Conservation (phyloP, 2,888 invertebrate species). For the Pollenia labialis region DNA sequence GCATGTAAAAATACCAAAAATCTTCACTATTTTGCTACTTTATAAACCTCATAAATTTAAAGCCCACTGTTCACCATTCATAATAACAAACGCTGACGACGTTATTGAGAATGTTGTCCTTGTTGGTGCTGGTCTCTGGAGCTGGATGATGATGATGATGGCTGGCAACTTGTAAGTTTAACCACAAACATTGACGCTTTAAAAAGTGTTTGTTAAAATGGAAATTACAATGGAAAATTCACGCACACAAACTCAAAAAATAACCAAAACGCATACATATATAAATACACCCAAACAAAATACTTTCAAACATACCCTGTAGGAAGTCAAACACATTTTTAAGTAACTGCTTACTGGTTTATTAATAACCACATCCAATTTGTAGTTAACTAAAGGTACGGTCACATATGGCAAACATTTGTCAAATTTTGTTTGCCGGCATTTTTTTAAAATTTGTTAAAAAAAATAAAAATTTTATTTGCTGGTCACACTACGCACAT, state of each 20-base stretch:
- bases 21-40: background rate
- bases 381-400: no score
- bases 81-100: slow-evolving; percentile 52
- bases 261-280: slow-evolving; percentile 42
- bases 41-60: background rate
- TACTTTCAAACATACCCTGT: background rate
- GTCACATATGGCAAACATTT: no score
- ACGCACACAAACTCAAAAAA: slow-evolving; percentile 43
- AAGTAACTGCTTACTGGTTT: no score
- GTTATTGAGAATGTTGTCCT: slow-evolving; percentile 46
- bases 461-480: no score
- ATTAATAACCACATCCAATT: no score
- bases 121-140: slow-evolving; percentile 27
- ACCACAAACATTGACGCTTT: slow-evolving; percentile 69
- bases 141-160: slow-evolving; percentile 37
- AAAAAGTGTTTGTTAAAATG: slow-evolving; percentile 65
- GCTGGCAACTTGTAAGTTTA: slow-evolving; percentile 64
- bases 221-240: slow-evolving; percentile 66
- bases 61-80: slow-evolving; percentile 46
- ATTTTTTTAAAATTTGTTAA: no score
- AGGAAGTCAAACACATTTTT: no score
- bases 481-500: no score
- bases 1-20: background rate
- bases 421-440: no score
- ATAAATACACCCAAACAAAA: no score